Evolutionary conservation across 2,888 invertebrate species (phyloP), one percentile per base, ranked within the genome.

Genomic region (Malachius bipustulatus): DNA sequence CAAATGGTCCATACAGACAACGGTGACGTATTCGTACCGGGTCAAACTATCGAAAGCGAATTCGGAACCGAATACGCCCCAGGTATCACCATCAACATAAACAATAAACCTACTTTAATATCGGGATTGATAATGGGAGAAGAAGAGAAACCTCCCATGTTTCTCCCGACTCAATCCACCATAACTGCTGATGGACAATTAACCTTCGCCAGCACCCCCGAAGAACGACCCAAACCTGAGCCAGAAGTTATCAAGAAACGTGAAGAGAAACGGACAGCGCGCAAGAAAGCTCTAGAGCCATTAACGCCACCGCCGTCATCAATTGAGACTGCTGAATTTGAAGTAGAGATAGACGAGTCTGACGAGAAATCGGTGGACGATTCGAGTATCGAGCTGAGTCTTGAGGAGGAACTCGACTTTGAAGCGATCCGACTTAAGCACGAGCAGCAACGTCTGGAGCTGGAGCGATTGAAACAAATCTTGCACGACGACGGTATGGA

Each of bases 11-110:
- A 75, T 41, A 80, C 80, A 0, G 76, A 78, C 31, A 70, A 69
- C 37, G 82, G 82, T 2, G 70, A 73, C 16, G 61, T 77, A 29
- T 83, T 83, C 52, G 73, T 82, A 9, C 81, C 83, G 0, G 83
- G 83, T 3, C 81, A 82, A 59, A 78, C 81, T 1, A 64, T 82
- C 4, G 68, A 74, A 45, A 81, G 79, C 2, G 75, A 77, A 30
- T 65, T 66, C 39, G 82, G 82, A 0, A 65, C 69, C 8, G 63
- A 72, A 32, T 84, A 83, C 57, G 73, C 80, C 24, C 81, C 83
- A 12, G 83, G 83, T 2, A 67, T 82, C 39, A 79, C 75, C 27
- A 70, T 83, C 9, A 70, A 71, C 47, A 74, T 79, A 2, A 75
- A 77, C 13, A 66, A 70, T 30, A 78, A 79, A 14, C 76, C 78